Evolutionary conservation across 1,140 invertebrate species (phyloP), one percentile per base, ranked within the genome.

Genomic region (Hyposmocoma kahamanoa): DNA sequence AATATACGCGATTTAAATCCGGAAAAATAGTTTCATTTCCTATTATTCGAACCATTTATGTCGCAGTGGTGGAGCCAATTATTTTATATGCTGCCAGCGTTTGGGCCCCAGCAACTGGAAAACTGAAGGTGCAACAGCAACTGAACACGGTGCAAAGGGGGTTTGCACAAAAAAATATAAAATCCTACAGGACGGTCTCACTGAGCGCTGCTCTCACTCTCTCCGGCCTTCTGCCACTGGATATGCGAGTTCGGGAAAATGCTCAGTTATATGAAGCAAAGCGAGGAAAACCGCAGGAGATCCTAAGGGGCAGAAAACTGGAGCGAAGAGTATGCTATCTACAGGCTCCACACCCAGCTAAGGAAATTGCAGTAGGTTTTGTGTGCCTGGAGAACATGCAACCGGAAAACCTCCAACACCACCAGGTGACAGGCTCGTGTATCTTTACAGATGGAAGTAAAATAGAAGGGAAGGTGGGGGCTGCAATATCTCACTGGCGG

Each of bases 361-460:
- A 34, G 9, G 6, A 32, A 3, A 3, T 15, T 0, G 1, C 8
- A 5, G 13, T 34, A 10, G 24, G 32, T 6, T 9, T 17, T 1
- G 3, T n/a, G 2, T n/a, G 20, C 22, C 22, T 26, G n/a, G 42
- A 13, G 9, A 22, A 26, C 24, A 1, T 21, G 22, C 42, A 24
- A 1, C 28, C 28, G 1, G 28, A 30, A 30, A 30, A 10, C 10
- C 10, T 30, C 10, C 1, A 30, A 30, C 1, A 30, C 10, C 2
- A 30, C 28, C 2, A 30, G 3, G 15, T 24, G 4, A 3, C 5
- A 4, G 22, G n/a, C 20, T n/a, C 20, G 15, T 22, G 26, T 6
- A 28, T 43, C 10, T 43, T n/a, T 9, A 43, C 42, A 43, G 24
- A 43, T 13, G 42, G 42, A 0, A 43, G 42, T 18, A 43, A 43